A percentile compares a stretch with the other conserved stretches of the same genome.
These are phyloP conservation scores for Martes flavigula DNA, from an alignment of 2,797 vertebrate species.

Conservation along the genomic window DNA sequence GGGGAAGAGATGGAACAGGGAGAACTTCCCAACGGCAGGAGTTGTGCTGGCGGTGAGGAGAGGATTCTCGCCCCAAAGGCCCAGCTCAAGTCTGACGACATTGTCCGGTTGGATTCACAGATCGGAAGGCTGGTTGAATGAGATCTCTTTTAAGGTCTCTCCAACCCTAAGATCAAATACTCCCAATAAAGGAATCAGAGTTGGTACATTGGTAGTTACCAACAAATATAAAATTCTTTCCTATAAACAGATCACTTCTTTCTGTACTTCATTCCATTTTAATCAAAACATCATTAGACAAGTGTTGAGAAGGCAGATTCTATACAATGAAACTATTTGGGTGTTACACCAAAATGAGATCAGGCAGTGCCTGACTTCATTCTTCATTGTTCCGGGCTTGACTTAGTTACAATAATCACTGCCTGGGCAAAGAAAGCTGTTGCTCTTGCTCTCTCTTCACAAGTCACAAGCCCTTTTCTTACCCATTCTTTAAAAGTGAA, in stretches of 20 bases:
- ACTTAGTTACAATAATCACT: neutral
- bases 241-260: neutral
- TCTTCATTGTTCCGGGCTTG: conserved; percentile 11
- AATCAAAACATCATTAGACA: conserved; percentile 4
- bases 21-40: neutral
- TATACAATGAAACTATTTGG: conserved; percentile 4
- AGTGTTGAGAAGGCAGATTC: neutral
- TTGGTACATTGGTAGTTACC: neutral
- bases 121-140: neutral
- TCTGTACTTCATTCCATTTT: neutral
- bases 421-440: neutral
- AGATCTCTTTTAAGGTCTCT: neutral
- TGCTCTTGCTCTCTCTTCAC: neutral
- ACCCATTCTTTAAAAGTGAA: neutral
- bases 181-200: conserved; percentile 29
- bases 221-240: conserved; percentile 19
- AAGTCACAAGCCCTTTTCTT: neutral
- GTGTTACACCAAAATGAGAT: neutral
- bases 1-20: neutral
- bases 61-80: neutral
- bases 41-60: neutral
- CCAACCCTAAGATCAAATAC: neutral
- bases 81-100: neutral
- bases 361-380: neutral
- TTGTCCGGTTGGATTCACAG: neutral